Evolutionary conservation across 2,113 vertebrate species (phyloP).

Genomic region (Prinia subflava): DNA sequence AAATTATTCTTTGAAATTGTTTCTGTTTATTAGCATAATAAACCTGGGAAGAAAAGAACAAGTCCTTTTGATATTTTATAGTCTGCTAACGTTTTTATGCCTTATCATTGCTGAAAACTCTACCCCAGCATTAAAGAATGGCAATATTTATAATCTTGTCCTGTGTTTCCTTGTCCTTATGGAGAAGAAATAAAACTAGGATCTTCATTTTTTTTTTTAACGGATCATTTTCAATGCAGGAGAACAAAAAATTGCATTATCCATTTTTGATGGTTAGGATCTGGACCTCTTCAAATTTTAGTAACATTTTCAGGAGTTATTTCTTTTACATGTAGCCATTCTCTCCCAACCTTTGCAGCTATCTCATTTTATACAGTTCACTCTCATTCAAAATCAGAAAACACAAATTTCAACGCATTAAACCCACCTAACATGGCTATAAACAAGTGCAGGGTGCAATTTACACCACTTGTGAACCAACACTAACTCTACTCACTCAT

Average conservation of each 20-base stretch:
- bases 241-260: neutral
- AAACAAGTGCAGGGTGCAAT: neutral
- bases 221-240: neutral
- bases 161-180: neutral
- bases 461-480: rapidly evolving
- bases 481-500: neutral
- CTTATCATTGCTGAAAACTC: neutral
- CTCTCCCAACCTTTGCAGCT: neutral
- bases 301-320: neutral
- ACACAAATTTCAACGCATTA: neutral
- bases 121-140: neutral
- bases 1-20: neutral
- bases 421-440: neutral
- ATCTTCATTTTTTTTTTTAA: neutral
- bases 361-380: neutral
- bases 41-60: neutral
- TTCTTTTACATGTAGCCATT: neutral
- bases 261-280: neutral
- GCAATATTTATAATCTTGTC: neutral
- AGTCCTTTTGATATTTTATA: neutral
- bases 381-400: neutral
- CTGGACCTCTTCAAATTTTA: neutral
- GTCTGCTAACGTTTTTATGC: neutral
- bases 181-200: neutral
- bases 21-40: constrained; percentile 19